Conservation (phyloP, 2,797 vertebrate genomes). For the Manis javanica region DNA sequence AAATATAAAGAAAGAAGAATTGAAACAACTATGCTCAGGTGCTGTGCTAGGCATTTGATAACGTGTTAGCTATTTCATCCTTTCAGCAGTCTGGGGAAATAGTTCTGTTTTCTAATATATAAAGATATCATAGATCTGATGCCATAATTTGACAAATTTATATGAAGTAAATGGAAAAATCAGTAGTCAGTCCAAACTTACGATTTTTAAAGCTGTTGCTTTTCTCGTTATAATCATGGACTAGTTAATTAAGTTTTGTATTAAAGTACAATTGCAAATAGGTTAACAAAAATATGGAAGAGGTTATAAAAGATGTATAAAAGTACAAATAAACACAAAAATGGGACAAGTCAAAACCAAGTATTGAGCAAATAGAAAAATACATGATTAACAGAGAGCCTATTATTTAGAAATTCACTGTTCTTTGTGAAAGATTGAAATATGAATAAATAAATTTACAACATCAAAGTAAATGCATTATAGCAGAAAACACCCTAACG, state of each 20-base stretch:
- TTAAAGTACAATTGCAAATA: not conserved
- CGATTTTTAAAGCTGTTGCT: not conserved
- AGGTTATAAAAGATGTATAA: not conserved
- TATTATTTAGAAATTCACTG: not conserved
- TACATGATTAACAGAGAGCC: not conserved
- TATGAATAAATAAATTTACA: not conserved
- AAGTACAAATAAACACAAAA: not conserved
- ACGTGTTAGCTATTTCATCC: not conserved
- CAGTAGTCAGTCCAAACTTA: not conserved
- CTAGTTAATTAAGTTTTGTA: not conserved
- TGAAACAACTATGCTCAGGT: not conserved
- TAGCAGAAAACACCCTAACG: not conserved
- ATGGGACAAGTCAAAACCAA: not conserved
- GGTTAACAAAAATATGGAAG: not conserved
- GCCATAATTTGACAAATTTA: not conserved
- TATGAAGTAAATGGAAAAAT: not conserved
- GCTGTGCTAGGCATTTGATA: not conserved
- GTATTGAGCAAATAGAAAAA: not conserved
- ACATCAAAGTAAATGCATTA: not conserved
- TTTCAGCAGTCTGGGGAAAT: not conserved
- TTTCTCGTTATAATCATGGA: not conserved
- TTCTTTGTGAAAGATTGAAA: not conserved
- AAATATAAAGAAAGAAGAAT: not conserved
- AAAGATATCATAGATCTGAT: not conserved
- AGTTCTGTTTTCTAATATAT: not conserved